Evolutionary conservation across 2,113 vertebrate species (phyloP), one percentile per base, ranked within the genome.

Genomic region (Agapornis roseicollis): DNA sequence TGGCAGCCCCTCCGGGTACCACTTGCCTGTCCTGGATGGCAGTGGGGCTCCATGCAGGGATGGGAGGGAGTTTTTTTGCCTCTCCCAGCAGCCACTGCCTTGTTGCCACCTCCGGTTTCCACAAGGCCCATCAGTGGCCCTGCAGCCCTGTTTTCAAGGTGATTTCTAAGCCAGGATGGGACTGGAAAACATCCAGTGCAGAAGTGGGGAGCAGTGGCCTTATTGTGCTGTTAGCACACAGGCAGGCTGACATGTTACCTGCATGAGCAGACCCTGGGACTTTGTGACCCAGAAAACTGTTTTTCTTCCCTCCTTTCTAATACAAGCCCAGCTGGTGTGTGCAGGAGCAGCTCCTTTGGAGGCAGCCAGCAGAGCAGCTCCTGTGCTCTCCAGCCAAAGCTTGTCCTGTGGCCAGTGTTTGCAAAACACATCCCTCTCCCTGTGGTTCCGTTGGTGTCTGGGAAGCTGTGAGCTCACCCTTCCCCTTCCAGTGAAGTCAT

Each of bases 211-310:
- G 69, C 69, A 28, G 85, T 14, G 16, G 37, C 86, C 86, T 71
- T 18, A 1, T 29, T 1, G 16, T 61, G 74, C 13, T 0, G 2
- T 65, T 29, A 35, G 58, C 80, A 10, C 10, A 0, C 71, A 72
- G 89, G 66, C 68, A 8, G 84, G 85, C 55, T 91, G 94, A 81
- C 11, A 16, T 56, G 65, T 73, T 41, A 28, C 78, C 85, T 80
- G 85, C 24, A 6, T 78, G 27, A 56, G 88, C 85, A 85, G 56
- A 37, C 35, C 58, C 76, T 4, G 80, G 53, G 41, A 63, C 89
- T 63, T 37, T 0, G 14, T 90, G 94, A 83, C 89, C 94, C 89
- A 92, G 86, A 80, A 94, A 94, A 60, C 77, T 28, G 49, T 50
- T 89, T 78, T 86, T 60, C 60, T 31, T 78, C 80, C 58, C 53